Percentiles rank a stretch among this genome's conserved stretches.
Evolutionary conservation across 2,797 vertebrate genomes (phyloP).

Genomic region (Monodelphis domestica): DNA sequence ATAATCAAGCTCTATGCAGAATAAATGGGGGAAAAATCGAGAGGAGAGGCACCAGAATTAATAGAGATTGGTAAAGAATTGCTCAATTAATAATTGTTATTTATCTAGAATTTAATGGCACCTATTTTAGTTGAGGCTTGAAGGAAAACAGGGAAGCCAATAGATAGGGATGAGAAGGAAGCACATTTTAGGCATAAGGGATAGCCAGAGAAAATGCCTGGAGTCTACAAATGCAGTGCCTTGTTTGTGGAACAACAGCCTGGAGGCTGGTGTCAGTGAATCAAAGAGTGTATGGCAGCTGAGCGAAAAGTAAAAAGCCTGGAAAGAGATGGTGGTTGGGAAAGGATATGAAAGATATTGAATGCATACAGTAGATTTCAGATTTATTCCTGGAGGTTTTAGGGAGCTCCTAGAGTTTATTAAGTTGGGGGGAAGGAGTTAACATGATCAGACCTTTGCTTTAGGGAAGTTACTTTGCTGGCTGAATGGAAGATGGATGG

Average conservation of each 20-base stretch:
- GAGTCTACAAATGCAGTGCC: background rate
- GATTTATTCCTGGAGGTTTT: background rate
- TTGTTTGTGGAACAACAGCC: background rate
- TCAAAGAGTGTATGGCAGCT: too few relatives aligned
- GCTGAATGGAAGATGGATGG: too few relatives aligned
- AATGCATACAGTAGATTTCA: background rate
- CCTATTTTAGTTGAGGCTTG: background rate
- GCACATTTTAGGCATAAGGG: background rate
- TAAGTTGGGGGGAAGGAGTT: too few relatives aligned
- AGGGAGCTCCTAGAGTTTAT: too few relatives aligned
- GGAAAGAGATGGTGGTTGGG: conserved; percentile 18
- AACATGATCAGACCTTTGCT: too few relatives aligned
- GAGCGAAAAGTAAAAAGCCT: background rate
- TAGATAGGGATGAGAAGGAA: background rate
- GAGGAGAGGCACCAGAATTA: background rate
- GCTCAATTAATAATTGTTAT: too few relatives aligned
- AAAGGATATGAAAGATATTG: background rate
- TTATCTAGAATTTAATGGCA: too few relatives aligned
- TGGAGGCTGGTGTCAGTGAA: background rate
- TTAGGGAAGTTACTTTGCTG: too few relatives aligned
- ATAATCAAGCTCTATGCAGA: background rate
- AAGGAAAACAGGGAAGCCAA: background rate
- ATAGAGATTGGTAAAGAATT: background rate
- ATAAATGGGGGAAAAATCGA: background rate
- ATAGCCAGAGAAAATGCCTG: background rate